A percentile compares a stretch with the other conserved stretches of the same genome.
Evolutionary conservation across 2,888 invertebrate species (phyloP).

Genomic region (Mesodorylaimus sp.): DNA sequence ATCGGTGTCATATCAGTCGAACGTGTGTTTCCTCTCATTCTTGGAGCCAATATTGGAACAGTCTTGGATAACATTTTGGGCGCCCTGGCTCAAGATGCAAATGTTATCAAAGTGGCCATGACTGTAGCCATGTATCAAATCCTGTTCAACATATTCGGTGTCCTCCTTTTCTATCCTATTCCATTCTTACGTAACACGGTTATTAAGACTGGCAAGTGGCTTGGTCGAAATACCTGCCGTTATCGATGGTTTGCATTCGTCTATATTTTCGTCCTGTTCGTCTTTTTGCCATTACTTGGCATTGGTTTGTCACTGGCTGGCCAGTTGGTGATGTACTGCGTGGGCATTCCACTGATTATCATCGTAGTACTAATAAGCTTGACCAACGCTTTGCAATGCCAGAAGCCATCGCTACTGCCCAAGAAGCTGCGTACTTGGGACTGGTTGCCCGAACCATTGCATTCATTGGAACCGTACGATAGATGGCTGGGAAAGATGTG

Average conservation of each 20-base stretch:
- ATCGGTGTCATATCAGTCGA: conserved; percentile 35
- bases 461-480: conserved; percentile 32
- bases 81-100: conserved; percentile 30
- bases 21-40: conserved; percentile 40
- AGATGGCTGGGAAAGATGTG: too few species aligned
- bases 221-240: conserved; percentile 39
- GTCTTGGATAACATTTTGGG: conserved; percentile 41
- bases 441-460: conserved; percentile 31
- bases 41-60: conserved; percentile 43
- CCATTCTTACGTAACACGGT: conserved; percentile 39
- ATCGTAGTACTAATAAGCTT: conserved; percentile 20
- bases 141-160: conserved; percentile 39
- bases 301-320: conserved; percentile 31
- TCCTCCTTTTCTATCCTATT: conserved; percentile 40
- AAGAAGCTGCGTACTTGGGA: conserved; percentile 24
- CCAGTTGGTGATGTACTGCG: conserved; percentile 22
- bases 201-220: conserved; percentile 35
- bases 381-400: conserved; percentile 21
- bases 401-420: not conserved
- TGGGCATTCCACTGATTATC: conserved; percentile 21
- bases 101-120: conserved; percentile 26
- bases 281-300: conserved; percentile 27
- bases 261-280: conserved; percentile 26
- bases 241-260: conserved; percentile 40
- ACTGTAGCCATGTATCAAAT: conserved; percentile 41